Evolutionary conservation across 2,888 invertebrate genomes (phyloP), one percentile per base, ranked within the genome.

Genomic region (Drepana falcataria): DNA sequence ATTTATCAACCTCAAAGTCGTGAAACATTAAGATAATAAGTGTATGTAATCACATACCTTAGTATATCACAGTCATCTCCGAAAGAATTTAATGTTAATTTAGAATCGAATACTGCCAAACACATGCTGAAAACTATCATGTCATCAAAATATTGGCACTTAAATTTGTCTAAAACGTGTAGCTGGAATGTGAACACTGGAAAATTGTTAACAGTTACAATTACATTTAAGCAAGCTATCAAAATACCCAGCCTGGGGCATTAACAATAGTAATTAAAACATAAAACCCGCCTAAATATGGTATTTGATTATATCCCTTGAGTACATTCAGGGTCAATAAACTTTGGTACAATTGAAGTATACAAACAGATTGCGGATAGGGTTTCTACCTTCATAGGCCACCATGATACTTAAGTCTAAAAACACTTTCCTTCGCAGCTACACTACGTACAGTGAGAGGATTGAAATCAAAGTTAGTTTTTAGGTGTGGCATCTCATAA

Each of bases 1-100:
- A 55, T 64, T 75, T 75, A 79, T 77, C 74, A 66, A 67, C 61
- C 60, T 62, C 55, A 59, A 63, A 58, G 51, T 62, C 58, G 63
- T 65, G 67, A 60, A 67, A 66, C 62, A 62, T 73, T 67, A 72
- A 72, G 69, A 69, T 66, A 65, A 55, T 74, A 79, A 79, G 80
- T 79, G 79, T 73, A 63, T 64, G 68, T 59, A 69, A 79, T 81
- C 77, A 81, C 79, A 82, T 74, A 69, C 6, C 33, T 74, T 73
- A 68, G 69, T 64, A 73, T 77, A 81, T 76, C 77, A 78, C 78
- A 79, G 79, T 37, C 3, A 3, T 37, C 37, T 4, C 62, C 51
- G 49, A 54, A n/a, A n/a, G n/a, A n/a, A n/a, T n/a, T n/a, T n/a
- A n/a, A n/a, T n/a, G n/a, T n/a, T n/a, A n/a, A n/a, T n/a, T n/a